These are phyloP conservation scores for Dasysyrphus tricinctus DNA, from an alignment of 2,888 invertebrate genomes.

Conservation along the genomic window DNA sequence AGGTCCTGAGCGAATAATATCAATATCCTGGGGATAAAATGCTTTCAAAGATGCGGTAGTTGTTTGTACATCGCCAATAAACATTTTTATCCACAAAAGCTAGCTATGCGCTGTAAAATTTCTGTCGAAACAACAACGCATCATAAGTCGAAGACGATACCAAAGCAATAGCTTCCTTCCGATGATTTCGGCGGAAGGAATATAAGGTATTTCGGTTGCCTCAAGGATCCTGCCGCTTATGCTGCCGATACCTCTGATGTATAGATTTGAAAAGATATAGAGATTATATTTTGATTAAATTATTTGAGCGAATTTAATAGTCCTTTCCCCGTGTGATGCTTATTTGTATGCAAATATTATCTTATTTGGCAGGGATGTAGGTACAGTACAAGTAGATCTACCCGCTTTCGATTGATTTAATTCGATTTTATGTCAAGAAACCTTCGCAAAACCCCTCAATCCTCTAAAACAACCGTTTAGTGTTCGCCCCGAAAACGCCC, in stretches of 20 bases:
- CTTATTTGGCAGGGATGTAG: conserved; percentile 43
- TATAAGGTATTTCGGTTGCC: conserved; percentile 68
- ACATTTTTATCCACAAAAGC: conserved; percentile 72
- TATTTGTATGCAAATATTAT: conserved; percentile 75
- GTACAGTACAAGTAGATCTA: neutral
- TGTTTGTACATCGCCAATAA: conserved; percentile 74
- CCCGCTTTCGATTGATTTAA: conserved; percentile 68
- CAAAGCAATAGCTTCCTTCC: conserved; percentile 63
- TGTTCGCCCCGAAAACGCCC: conserved; percentile 56
- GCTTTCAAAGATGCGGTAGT: conserved; percentile 73
- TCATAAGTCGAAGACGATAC: conserved; percentile 27
- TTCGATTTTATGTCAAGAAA: conserved; percentile 52
- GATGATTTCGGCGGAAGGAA: conserved; percentile 49
- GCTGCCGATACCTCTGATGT: conserved; percentile 8
- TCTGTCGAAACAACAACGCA: conserved; percentile 60
- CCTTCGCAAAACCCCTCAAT: conserved; percentile 10
- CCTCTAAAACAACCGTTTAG: conserved; percentile 34
- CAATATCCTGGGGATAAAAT: conserved; percentile 74
- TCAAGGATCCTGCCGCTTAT: conserved; percentile 39
- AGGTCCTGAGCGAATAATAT: conserved; percentile 68
- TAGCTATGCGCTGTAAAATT: conserved; percentile 65
- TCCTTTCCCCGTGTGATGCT: conserved; percentile 62
- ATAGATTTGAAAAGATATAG: conserved; percentile 48
- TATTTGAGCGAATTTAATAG: conserved; percentile 74
- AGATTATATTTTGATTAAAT: conserved; percentile 76